A percentile compares a stretch with the other conserved stretches of the same genome.
Conservation (phyloP, 1,140 invertebrate genomes). For the Scaptomyza hsui region DNA sequence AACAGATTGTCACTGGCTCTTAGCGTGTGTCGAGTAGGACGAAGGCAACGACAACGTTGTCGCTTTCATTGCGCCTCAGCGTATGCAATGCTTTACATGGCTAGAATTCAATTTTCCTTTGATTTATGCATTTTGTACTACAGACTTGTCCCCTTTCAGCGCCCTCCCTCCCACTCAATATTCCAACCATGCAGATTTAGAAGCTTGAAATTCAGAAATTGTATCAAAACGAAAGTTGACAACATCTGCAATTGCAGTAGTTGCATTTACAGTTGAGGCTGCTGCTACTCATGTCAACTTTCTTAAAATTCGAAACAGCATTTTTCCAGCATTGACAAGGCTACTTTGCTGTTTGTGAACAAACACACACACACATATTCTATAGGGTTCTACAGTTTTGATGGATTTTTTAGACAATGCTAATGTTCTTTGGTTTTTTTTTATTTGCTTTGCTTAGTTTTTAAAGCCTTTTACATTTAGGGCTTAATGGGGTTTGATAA, state of each 20-base stretch:
- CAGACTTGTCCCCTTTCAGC: conserved; percentile 33
- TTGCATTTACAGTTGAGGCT: conserved; percentile 6
- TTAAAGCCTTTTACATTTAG: too few relatives aligned
- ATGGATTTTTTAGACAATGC: too few relatives aligned
- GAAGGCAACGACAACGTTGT: conserved; percentile 23
- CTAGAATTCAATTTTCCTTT: conserved; percentile 76
- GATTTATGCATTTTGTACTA: conserved; percentile 75
- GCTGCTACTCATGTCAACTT: conserved; percentile 14
- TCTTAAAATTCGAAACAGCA: not conserved
- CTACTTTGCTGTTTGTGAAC: conserved; percentile 19
- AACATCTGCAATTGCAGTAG: conserved; percentile 16
- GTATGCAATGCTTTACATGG: conserved; percentile 54
- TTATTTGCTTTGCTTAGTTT: too few relatives aligned
- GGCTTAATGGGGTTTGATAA: too few relatives aligned
- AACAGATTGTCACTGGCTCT: conserved; percentile 61
- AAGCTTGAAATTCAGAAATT: conserved; percentile 51
- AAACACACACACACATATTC: not conserved
- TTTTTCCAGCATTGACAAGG: conserved; percentile 10
- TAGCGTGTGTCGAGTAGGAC: conserved; percentile 39
- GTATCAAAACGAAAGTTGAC: conserved; percentile 42
- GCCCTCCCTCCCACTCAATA: too few relatives aligned
- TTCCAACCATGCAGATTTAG: conserved; percentile 24
- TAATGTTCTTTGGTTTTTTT: too few relatives aligned
- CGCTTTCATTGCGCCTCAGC: conserved; percentile 25
- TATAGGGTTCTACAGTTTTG: too few relatives aligned